A percentile compares a stretch with the other conserved stretches of the same genome.
phyloP scores from a whole-genome alignment of 2,113 vertebrate species.

The Sula dactylatra region DNA sequence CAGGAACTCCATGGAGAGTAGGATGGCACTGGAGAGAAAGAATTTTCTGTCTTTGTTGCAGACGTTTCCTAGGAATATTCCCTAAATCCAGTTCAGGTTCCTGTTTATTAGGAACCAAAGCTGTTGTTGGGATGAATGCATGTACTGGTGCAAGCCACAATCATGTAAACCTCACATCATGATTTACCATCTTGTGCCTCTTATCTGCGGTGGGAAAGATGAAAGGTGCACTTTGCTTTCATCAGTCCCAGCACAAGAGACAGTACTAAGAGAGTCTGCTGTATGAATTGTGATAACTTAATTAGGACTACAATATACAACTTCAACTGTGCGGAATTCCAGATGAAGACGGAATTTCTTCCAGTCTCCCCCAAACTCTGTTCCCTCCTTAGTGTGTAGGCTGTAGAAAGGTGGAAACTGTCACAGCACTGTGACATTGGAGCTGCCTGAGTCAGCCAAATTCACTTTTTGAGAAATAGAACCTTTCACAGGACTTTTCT shows the following conservation, averaged over 20 bases:
- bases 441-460: not conserved
- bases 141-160: not conserved
- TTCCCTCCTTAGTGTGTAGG: not conserved
- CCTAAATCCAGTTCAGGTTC: not conserved
- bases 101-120: not conserved
- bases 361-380: not conserved
- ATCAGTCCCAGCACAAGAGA: not conserved
- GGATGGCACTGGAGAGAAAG: not conserved
- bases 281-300: not conserved
- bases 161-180: not conserved
- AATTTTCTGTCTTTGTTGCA: not conserved
- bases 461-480: not conserved
- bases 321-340: not conserved
- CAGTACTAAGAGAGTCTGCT: not conserved
- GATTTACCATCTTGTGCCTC: not conserved
- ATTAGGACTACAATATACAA: not conserved
- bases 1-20: accelerated
- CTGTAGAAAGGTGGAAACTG: not conserved
- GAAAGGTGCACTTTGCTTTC: not conserved
- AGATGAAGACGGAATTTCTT: not conserved
- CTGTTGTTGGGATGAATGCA: not conserved
- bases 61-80: not conserved
- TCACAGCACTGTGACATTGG: not conserved
- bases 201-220: not conserved
- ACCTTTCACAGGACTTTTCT: not conserved